phyloP scores from a whole-genome alignment of 1,140 invertebrate genomes.

The Scaptomyza pallida region DNA sequence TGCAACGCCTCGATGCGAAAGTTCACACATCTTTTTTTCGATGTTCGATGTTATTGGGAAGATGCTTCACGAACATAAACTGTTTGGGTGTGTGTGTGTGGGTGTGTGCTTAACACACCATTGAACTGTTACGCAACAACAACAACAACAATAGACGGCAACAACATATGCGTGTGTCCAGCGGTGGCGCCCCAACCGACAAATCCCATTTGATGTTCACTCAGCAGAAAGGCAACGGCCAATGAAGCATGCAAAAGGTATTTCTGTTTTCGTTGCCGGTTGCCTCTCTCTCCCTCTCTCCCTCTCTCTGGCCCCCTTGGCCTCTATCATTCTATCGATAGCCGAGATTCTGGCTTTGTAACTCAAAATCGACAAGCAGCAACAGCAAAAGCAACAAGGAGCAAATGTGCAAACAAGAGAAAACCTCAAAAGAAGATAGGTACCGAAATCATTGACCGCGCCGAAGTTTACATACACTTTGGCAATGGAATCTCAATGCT shows the following conservation, averaged over 20 bases:
- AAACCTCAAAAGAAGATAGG: slow-evolving; percentile 8
- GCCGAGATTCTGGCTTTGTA: slow-evolving; percentile 80
- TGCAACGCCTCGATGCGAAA: slow-evolving; percentile 39
- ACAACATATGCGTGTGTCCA: slow-evolving; percentile 67
- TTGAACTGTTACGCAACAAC: slow-evolving; percentile 76
- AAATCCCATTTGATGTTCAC: slow-evolving; percentile 82
- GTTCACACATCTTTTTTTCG: slow-evolving; percentile 54
- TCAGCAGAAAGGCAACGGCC: slow-evolving; percentile 81
- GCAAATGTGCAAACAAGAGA: slow-evolving; percentile 77
- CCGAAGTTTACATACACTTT: no score
- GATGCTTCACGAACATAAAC: slow-evolving; percentile 71
- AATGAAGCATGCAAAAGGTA: slow-evolving; percentile 83
- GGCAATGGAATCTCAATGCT: not conserved
- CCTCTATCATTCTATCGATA: slow-evolving; percentile 9
- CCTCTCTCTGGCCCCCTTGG: not conserved
- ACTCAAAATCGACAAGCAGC: slow-evolving; percentile 72
- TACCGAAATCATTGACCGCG: no score
- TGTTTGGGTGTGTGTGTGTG: slow-evolving; percentile 13
- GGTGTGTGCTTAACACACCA: slow-evolving; percentile 73
- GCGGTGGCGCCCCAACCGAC: slow-evolving; percentile 50
- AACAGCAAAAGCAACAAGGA: slow-evolving; percentile 57
- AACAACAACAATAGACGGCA: slow-evolving; percentile 53
- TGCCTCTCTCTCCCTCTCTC: slow-evolving; percentile 28
- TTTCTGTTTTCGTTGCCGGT: slow-evolving; percentile 66
- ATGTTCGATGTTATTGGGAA: slow-evolving; percentile 59